A percentile compares a stretch with the other conserved stretches of the same genome.
Conservation (phyloP, 2,888 invertebrate species). For the Amblyjoppa fuscipennis region DNA sequence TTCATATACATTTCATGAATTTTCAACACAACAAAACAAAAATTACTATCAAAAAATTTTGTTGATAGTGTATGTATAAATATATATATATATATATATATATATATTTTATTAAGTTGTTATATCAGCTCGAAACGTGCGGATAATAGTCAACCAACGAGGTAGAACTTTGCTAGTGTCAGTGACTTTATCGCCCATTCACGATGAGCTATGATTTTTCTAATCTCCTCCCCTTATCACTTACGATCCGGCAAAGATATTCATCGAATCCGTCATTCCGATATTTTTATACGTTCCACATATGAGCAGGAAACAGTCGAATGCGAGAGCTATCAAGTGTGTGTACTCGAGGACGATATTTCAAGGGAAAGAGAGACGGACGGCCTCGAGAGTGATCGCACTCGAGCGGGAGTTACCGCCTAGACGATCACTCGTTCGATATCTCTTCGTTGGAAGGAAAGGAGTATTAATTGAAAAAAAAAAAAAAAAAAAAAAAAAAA, state of each 20-base stretch:
- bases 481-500: conserved; percentile 25
- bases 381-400: conserved; percentile 37
- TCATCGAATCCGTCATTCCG: not conserved
- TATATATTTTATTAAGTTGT: not conserved
- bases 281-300: conserved; percentile 21
- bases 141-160: not conserved
- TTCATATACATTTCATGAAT: too few relatives aligned
- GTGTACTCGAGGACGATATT: conserved; percentile 20
- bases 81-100: not conserved
- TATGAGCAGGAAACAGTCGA: not conserved
- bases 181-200: not conserved
- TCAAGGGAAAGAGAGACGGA: conserved; percentile 13
- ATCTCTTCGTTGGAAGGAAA: conserved; percentile 11
- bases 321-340: not conserved
- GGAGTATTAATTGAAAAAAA: conserved; percentile 16
- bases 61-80: not conserved
- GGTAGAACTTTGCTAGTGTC: not conserved
- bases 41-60: too few relatives aligned
- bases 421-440: conserved; percentile 58
- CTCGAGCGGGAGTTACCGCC: conserved; percentile 58
- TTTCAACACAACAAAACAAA: too few relatives aligned
- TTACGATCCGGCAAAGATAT: conserved; percentile 5
- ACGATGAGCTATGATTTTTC: conserved; percentile 28
- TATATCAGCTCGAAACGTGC: not conserved
- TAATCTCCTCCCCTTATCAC: conserved; percentile 40